Percentiles rank a stretch among this genome's conserved stretches.
Conservation (phyloP, 2,797 vertebrate species). For the Tokudaia muenninki region DNA sequence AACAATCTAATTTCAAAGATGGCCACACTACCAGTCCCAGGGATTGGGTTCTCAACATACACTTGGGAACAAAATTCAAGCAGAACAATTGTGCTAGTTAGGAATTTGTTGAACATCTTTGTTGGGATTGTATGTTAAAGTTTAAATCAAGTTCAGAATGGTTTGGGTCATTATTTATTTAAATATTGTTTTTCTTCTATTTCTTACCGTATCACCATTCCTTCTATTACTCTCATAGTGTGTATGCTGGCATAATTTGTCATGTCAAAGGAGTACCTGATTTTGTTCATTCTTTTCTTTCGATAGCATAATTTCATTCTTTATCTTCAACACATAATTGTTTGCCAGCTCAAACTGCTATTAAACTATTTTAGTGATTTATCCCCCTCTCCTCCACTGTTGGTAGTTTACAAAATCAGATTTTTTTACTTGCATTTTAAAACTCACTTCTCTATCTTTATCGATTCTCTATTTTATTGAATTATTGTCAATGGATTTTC, state of each 20-base stretch:
- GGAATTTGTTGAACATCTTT: neutral
- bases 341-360: neutral
- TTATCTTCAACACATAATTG: neutral
- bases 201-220: neutral
- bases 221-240: neutral
- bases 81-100: neutral
- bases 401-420: neutral
- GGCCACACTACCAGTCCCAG: neutral
- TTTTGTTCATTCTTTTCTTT: neutral
- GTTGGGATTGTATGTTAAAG: neutral
- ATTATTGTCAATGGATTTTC: neutral
- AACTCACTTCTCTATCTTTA: neutral
- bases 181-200: neutral
- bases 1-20: neutral
- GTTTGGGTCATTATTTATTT: neutral
- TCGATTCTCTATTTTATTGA: neutral
- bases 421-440: neutral
- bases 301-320: neutral
- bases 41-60: neutral
- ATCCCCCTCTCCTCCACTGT: neutral
- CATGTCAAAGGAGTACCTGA: neutral
- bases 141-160: neutral
- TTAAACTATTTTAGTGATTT: neutral
- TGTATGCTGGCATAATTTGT: neutral
- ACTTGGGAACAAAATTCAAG: neutral